These are phyloP conservation scores for Standfussiana lucernea DNA, from an alignment of 2,888 invertebrate genomes.

Conservation along the genomic window DNA sequence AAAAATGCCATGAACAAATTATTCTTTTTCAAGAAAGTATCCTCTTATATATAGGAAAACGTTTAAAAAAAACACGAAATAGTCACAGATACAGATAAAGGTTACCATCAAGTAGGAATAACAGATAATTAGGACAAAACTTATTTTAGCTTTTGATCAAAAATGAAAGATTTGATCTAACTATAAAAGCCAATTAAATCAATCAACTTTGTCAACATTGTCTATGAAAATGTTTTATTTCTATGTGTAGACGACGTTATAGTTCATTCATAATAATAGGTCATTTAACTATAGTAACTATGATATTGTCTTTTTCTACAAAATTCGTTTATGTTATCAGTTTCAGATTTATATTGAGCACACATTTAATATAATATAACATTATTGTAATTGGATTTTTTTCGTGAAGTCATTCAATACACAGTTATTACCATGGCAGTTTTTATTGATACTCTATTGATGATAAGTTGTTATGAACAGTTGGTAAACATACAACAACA, in stretches of 20 bases:
- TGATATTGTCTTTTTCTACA: constrained; percentile 64
- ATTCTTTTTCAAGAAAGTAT: constrained; percentile 10
- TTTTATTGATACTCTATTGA: constrained; percentile 40
- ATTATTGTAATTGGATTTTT: constrained; percentile 39
- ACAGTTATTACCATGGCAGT: constrained; percentile 51
- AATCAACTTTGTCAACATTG: background rate
- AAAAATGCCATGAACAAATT: constrained; percentile 23
- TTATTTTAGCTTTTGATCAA: background rate
- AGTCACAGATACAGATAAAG: constrained; percentile 16
- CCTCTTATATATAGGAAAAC: background rate
- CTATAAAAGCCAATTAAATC: background rate
- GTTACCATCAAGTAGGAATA: constrained; percentile 10
- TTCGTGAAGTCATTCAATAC: constrained; percentile 23
- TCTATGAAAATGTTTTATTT: constrained; percentile 6
- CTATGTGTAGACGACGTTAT: constrained; percentile 40
- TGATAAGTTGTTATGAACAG: constrained; percentile 32
- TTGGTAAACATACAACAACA: constrained; percentile 37
- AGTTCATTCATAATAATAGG: constrained; percentile 27
- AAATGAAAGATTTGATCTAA: background rate
- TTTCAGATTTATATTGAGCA: constrained; percentile 65
- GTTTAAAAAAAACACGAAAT: background rate
- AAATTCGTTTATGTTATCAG: constrained; percentile 63
- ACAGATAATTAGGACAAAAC: background rate
- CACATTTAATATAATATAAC: constrained; percentile 41
- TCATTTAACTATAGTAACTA: constrained; percentile 48